Percentiles rank a stretch among this genome's conserved stretches.
Conservation (phyloP, 2,888 invertebrate species). For the Cynaeus angustus region DNA sequence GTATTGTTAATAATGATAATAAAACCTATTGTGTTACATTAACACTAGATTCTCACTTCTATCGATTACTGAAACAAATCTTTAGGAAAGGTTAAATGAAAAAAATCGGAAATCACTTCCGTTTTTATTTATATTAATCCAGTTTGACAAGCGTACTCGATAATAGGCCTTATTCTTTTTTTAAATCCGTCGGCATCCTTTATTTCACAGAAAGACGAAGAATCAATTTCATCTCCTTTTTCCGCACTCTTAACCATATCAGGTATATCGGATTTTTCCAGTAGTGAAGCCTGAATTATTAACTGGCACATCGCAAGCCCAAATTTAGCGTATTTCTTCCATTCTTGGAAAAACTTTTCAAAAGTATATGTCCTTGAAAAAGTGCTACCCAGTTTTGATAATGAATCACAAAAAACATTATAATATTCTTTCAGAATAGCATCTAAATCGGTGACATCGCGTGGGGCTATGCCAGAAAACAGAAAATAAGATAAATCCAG, state of each 20-base stretch:
- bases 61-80: no score
- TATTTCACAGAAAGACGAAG: not conserved
- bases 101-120: no score
- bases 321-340: slow-evolving; percentile 21
- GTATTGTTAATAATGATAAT: no score
- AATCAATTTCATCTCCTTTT: not conserved
- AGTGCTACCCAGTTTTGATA: slow-evolving; percentile 5
- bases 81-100: no score
- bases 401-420: not conserved
- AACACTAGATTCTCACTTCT: no score
- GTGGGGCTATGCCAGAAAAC: slow-evolving; percentile 18
- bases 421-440: slow-evolving; percentile 16
- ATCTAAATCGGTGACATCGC: slow-evolving; percentile 23
- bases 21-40: no score
- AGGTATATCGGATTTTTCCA: not conserved
- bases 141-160: slow-evolving; percentile 23
- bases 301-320: not conserved
- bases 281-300: not conserved
- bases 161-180: slow-evolving; percentile 30
- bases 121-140: not conserved
- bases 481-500: slow-evolving; percentile 45
- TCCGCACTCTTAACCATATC: slow-evolving; percentile 16
- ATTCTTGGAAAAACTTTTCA: slow-evolving; percentile 19
- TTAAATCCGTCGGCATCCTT: slow-evolving; percentile 6
- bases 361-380: not conserved